Evolutionary conservation across 1,140 invertebrate species (phyloP).

Genomic region (Brachionus plicatilis): DNA sequence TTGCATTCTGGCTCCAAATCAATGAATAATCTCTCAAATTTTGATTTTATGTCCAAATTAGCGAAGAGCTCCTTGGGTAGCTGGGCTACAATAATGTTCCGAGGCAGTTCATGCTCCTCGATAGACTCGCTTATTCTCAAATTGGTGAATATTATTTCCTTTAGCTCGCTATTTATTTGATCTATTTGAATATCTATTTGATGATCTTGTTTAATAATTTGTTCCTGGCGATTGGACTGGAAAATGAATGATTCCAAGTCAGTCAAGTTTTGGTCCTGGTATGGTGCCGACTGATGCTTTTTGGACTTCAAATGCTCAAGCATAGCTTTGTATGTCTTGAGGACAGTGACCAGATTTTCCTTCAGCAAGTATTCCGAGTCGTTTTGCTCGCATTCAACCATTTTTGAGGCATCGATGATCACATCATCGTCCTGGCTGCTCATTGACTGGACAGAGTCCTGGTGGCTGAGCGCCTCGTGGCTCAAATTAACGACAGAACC

Average conservation of each 20-base stretch:
- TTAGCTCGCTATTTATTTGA: constrained; percentile 8
- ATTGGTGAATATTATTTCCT: constrained; percentile 16
- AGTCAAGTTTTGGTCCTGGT: background rate
- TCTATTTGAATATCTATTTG: background rate
- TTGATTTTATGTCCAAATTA: background rate
- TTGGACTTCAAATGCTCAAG: background rate
- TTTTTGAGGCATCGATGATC: constrained; percentile 28
- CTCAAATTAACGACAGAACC: background rate
- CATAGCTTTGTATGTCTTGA: constrained; percentile 25
- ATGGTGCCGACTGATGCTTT: background rate
- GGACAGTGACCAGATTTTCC: background rate
- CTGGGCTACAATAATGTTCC: constrained; percentile 19
- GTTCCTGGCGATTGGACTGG: background rate
- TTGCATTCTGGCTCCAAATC: background rate
- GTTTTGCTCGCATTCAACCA: constrained; percentile 29
- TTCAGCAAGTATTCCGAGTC: constrained; percentile 1
- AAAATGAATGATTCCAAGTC: background rate
- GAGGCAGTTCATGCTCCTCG: constrained; percentile 25
- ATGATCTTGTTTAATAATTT: background rate
- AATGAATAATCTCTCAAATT: constrained; percentile 21
- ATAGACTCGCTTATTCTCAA: constrained; percentile 2
- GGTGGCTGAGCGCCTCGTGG: background rate
- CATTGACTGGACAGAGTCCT: background rate
- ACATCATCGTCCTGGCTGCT: background rate
- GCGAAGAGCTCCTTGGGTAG: constrained; percentile 16